phyloP scores from a whole-genome alignment of 2,113 vertebrate genomes.

The Silurus asotus region DNA sequence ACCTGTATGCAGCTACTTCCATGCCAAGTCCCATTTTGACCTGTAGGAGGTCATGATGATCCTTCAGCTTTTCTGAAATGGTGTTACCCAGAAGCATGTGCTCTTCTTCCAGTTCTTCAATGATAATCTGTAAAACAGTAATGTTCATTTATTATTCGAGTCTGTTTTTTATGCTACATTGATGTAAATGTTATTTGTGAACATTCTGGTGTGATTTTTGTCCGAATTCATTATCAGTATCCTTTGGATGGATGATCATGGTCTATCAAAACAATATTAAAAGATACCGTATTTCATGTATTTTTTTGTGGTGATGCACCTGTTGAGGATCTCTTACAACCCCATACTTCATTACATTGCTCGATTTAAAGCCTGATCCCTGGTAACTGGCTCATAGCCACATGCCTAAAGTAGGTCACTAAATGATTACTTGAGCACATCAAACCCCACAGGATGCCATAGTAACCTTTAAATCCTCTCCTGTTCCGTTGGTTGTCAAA shows the following conservation, averaged over 20 bases:
- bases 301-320: slow-evolving; percentile 39
- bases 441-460: slow-evolving; percentile 26
- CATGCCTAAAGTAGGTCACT: slow-evolving; percentile 22
- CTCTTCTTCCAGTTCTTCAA: slow-evolving; percentile 84
- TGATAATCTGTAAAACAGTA: slow-evolving; percentile 73
- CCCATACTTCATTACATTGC: slow-evolving; percentile 25
- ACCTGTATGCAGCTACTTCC: slow-evolving; percentile 95
- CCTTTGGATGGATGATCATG: neutral
- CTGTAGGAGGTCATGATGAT: slow-evolving; percentile 88
- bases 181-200: neutral
- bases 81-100: slow-evolving; percentile 76
- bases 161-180: neutral
- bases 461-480: slow-evolving; percentile 36
- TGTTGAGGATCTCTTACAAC: slow-evolving; percentile 35
- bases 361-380: slow-evolving; percentile 40
- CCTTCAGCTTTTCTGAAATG: slow-evolving; percentile 81
- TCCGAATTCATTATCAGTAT: neutral
- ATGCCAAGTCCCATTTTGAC: slow-evolving; percentile 88
- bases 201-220: neutral
- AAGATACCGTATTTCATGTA: neutral
- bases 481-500: slow-evolving; percentile 5
- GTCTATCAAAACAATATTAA: neutral
- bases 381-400: slow-evolving; percentile 17
- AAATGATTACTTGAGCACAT: slow-evolving; percentile 42
- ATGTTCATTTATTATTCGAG: neutral